Evolutionary conservation across 2,113 vertebrate genomes (phyloP), one percentile per base, ranked within the genome.

Genomic region (Nymphicus hollandicus): DNA sequence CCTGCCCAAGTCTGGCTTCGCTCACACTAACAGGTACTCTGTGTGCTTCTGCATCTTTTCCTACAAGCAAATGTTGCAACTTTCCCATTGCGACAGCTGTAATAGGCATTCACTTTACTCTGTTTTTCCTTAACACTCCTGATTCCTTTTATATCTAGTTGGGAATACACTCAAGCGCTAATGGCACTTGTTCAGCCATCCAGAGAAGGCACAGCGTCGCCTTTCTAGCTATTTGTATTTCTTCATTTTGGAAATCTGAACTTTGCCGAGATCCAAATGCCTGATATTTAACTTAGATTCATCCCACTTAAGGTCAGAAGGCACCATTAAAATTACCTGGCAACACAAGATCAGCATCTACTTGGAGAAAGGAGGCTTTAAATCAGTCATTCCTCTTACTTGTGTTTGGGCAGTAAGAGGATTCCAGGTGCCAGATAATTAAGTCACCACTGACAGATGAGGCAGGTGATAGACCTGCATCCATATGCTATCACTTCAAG

Each of bases 11-110:
- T 94, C 97, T 98, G 98, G 97, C 97, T 97, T 81, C 79, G 83
- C 97, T 98, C 86, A 44, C 95, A 66, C 95, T 97, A 91, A 95
- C 93, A 96, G 95, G 97, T 97, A 97, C 94, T 98, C 97, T 85
- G 83, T 97, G 96, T 98, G 97, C 93, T 97, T 97, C 97, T 97
- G 97, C 97, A 98, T 97, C 91, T 97, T 95, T 95, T 96, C 97
- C 96, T 98, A 97, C 97, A 97, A 98, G 97, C 96, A 97, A 97
- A 97, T 97, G 92, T 95, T 96, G 92, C 91, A 95, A 97, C 94
- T 97, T 96, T 97, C 97, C 97, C 74, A 89, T 72, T 20, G 89
- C 93, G 95, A 92, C 95, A 96, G 86, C 88, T 96, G 96, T 95
- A 97, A 97, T 87, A 95, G 91, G 83, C 93, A 85, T 88, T 94